Evolutionary conservation across 2,113 vertebrate species (phyloP).

Genomic region (Clarias magur): DNA sequence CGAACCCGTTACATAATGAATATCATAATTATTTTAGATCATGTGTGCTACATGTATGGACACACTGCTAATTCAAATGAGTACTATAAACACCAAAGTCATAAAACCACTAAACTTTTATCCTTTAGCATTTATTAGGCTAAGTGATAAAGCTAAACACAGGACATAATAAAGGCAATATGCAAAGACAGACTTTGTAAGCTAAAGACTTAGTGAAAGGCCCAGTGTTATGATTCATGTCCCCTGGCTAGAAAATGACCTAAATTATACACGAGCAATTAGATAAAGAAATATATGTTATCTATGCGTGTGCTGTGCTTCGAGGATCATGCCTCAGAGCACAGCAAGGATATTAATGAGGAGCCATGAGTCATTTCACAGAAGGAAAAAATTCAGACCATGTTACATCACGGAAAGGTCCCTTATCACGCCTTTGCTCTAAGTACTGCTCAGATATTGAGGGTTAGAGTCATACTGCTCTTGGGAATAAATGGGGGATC

Average conservation of each 20-base stretch:
- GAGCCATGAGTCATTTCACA: conserved; percentile 44
- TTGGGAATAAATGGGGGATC: conserved; percentile 31
- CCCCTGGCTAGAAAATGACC: conserved; percentile 28
- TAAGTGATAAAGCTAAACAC: conserved; percentile 15
- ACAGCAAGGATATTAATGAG: conserved; percentile 44
- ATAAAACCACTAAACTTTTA: background rate
- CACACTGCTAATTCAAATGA: background rate
- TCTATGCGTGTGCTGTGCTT: conserved; percentile 40
- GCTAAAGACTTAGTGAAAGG: conserved; percentile 2
- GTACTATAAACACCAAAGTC: background rate
- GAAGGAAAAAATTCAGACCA: conserved; percentile 35
- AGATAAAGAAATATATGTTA: conserved; percentile 48
- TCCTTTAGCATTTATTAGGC: background rate
- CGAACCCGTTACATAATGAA: background rate
- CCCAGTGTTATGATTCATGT: conserved; percentile 36
- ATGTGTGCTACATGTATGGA: background rate
- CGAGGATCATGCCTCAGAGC: conserved; percentile 40
- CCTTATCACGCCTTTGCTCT: conserved; percentile 34
- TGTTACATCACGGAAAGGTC: conserved; percentile 35
- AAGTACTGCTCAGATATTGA: conserved; percentile 18
- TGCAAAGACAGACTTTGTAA: background rate
- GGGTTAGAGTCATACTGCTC: conserved; percentile 9
- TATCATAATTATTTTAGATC: background rate
- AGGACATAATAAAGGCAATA: background rate
- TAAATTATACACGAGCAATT: conserved; percentile 51